Percentiles rank a stretch among this genome's conserved stretches.
Evolutionary conservation across 2,888 invertebrate genomes (phyloP).

Genomic region (Amblyjoppa proteus): DNA sequence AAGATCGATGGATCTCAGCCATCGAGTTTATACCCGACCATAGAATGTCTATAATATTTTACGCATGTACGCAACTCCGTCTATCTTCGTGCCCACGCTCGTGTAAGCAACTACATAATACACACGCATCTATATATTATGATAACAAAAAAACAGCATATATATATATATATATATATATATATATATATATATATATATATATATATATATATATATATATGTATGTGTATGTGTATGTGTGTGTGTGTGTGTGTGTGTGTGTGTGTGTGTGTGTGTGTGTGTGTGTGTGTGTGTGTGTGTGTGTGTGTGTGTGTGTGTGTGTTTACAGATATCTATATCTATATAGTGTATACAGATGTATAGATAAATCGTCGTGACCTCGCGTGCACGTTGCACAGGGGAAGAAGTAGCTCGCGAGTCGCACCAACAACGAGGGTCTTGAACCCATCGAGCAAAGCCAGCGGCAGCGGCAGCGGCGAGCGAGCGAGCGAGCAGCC

Average conservation of each 20-base stretch:
- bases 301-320: no score
- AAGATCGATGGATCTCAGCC: constrained; percentile 42
- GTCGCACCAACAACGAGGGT: constrained; percentile 79
- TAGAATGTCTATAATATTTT: neutral
- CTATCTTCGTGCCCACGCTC: constrained; percentile 1
- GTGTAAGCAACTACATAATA: constrained; percentile 1
- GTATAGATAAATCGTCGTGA: constrained; percentile 75
- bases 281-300: no score
- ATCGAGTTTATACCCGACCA: neutral
- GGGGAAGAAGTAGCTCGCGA: constrained; percentile 64
- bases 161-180: constrained; percentile 28
- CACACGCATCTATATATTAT: constrained; percentile 5
- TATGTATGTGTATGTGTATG: no score
- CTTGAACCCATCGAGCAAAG: constrained; percentile 79
- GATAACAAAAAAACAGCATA: constrained; percentile 1
- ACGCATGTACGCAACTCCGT: constrained; percentile 24
- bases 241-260: no score
- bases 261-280: no score
- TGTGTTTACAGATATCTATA: constrained; percentile 1
- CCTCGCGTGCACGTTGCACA: constrained; percentile 74
- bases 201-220: no score
- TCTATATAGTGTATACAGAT: constrained; percentile 31
- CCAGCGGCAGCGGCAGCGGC: constrained; percentile 42
- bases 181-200: no score
- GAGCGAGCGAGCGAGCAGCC: neutral